Percentiles rank a stretch among this genome's conserved stretches.
Evolutionary conservation across 2,797 vertebrate genomes (phyloP).

Genomic region (Coccyzus lansbergi): DNA sequence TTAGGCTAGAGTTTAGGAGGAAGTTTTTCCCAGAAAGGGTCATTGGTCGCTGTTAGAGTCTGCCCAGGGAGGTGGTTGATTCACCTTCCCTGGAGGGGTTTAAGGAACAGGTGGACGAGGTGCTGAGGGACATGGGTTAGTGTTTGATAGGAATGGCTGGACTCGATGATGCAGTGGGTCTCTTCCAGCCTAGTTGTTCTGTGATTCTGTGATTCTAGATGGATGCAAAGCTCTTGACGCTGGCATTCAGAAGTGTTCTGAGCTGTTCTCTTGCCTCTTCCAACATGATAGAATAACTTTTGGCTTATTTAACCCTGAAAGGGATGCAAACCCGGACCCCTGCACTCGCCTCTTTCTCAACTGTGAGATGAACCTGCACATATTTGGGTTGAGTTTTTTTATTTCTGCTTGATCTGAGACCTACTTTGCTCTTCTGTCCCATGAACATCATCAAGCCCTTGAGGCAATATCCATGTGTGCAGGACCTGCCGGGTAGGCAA

Average conservation of each 20-base stretch:
- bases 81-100: too few species aligned
- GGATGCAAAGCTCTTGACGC: background rate
- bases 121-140: too few species aligned
- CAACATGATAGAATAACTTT: background rate
- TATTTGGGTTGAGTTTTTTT: background rate
- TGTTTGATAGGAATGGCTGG: too few species aligned
- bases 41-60: too few species aligned
- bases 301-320: background rate
- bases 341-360: background rate
- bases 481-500: background rate
- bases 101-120: too few species aligned
- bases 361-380: background rate
- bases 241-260: accelerated
- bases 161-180: too few species aligned
- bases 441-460: accelerated
- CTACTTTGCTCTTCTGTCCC: background rate
- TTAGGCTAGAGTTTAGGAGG: too few species aligned
- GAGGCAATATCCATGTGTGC: background rate
- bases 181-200: too few species aligned
- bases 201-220: too few species aligned
- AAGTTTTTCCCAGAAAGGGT: too few species aligned
- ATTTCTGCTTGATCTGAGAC: background rate
- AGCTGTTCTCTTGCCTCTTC: background rate
- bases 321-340: background rate
- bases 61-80: too few species aligned